Evolutionary conservation across 2,113 vertebrate species (phyloP).

Genomic region (Oreamnos americanus): DNA sequence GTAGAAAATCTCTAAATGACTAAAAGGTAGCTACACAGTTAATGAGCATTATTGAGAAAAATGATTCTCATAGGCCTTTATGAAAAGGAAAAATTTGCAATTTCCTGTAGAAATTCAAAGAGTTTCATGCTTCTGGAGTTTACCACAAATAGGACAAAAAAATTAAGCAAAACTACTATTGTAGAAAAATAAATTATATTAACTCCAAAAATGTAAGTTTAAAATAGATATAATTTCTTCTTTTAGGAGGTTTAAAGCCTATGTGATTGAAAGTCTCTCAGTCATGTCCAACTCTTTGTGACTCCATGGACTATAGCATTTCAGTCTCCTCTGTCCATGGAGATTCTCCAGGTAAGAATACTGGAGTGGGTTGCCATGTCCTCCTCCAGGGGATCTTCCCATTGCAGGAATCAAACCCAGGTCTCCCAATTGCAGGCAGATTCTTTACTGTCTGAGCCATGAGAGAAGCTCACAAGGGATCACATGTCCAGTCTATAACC

Average conservation of each 20-base stretch:
- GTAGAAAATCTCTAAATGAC: background rate
- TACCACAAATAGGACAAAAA: background rate
- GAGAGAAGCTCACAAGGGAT: background rate
- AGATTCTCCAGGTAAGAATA: background rate
- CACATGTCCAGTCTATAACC: background rate
- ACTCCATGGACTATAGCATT: background rate
- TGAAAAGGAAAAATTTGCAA: background rate
- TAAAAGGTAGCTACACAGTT: background rate
- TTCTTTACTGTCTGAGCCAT: background rate
- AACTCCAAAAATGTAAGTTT: background rate
- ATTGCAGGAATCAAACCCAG: background rate
- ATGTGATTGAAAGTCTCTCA: background rate
- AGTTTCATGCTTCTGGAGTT: slow-evolving; percentile 7
- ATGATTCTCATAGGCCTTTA: background rate
- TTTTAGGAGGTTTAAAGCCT: background rate
- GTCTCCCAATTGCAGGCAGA: background rate
- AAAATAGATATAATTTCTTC: background rate
- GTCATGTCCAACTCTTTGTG: background rate
- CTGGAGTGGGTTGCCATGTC: background rate
- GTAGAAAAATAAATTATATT: background rate
- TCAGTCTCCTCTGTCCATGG: background rate
- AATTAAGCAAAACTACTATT: background rate
- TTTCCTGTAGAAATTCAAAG: slow-evolving; percentile 27
- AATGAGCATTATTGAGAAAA: background rate
- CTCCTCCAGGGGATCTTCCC: background rate